Base-by-base conservation (phyloP, 2,797 vertebrate species). In the Manis crassicaudata region DNA sequence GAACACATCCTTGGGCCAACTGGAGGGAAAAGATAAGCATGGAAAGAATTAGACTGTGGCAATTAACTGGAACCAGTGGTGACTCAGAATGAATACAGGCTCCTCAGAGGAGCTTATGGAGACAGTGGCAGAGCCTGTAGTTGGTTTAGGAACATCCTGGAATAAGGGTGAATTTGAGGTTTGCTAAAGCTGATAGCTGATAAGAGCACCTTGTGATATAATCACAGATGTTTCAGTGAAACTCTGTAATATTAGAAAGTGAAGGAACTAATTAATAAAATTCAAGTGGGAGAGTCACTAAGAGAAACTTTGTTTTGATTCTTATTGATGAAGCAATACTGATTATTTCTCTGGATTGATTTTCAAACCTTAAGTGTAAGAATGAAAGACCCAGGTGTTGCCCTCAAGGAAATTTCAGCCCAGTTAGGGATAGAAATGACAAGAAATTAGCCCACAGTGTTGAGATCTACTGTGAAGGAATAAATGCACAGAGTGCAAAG, bases 281-380 rank as follows among this genome's bases (percentile, higher is more conserved):
- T 0, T 29, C 32, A 21, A 11, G 50, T 21, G 1, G 11, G 9
- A 1, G 4, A n/a, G 23, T 62, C 27, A n/a, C 37, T 40, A 73
- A 46, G 82, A 91, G 76, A 81, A n/a, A 21, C 65, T 87, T 88
- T 18, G 9, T 58, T 52, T 62, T 14, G 2, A 17, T 73, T 82
- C 23, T 77, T 63, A 25, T 3, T 46, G 32, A 52, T 62, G 75
- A 89, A 60, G 56, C 23, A 40, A 4, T n/a, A 35, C 35, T 25
- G 29, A 5, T 52, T 14, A 18, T 60, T 77, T 89, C 43, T 82
- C 88, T 62, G 84, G 29, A n/a, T 80, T 43, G 8, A 25, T 50
- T 80, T 88, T 63, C 37, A 60, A 35, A 75, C 18, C 7, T 29
- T 68, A 73, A 17, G 35, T 23, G 13, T 32, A n/a, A 16, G 17